Evolutionary conservation across 2,797 vertebrate species (phyloP).

Genomic region (Cirrhinus mrigala): DNA sequence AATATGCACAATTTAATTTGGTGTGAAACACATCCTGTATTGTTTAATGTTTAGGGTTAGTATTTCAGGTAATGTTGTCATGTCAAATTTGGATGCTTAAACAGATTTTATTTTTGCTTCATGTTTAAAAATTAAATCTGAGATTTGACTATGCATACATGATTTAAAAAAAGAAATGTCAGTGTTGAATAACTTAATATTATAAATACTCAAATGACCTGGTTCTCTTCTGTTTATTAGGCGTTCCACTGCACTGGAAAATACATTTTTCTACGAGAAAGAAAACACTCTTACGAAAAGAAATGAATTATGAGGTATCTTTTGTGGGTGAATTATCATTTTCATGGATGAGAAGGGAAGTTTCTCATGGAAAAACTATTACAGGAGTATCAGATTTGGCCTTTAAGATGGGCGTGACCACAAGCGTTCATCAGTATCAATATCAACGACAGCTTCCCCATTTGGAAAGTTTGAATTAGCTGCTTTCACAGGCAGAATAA

Average conservation of each 20-base stretch:
- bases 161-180: background rate
- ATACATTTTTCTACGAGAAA: background rate
- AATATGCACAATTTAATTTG: background rate
- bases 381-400: constrained; percentile 22
- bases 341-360: background rate
- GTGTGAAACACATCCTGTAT: background rate
- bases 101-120: background rate
- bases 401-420: background rate
- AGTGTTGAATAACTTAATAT: background rate
- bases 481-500: constrained; percentile 64
- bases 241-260: background rate
- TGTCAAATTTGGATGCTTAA: background rate
- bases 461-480: background rate
- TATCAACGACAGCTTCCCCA: background rate
- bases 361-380: background rate
- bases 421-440: background rate
- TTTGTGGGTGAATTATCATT: background rate
- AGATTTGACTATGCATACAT: background rate
- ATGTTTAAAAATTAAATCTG: background rate
- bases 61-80: background rate
- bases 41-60: background rate
- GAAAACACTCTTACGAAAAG: background rate
- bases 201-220: background rate
- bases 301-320: background rate
- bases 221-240: background rate